Percentiles rank a stretch among this genome's conserved stretches.
phyloP scores from a whole-genome alignment of 2,888 invertebrate species.

The Eupithecia dodoneata region DNA sequence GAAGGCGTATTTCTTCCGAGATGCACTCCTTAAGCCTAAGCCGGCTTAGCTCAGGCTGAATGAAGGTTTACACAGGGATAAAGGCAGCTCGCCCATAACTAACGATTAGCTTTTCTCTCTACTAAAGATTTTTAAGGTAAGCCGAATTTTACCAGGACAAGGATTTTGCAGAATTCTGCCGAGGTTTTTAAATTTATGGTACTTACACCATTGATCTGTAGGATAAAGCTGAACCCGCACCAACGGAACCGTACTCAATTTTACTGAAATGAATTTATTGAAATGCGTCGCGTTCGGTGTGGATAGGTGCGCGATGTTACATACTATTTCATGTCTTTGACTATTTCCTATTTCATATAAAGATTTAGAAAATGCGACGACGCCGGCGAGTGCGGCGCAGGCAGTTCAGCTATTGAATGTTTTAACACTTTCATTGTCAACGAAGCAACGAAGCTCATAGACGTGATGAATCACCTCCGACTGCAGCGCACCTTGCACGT shows the following conservation, averaged over 20 bases:
- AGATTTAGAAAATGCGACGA: too few relatives aligned
- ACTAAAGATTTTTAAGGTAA: slow-evolving; percentile 23
- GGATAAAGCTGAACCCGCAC: neutral
- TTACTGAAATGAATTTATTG: too few relatives aligned
- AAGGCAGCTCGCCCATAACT: slow-evolving; percentile 46
- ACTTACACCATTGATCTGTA: neutral
- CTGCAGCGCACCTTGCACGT: too few relatives aligned
- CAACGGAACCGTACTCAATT: too few relatives aligned
- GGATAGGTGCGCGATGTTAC: too few relatives aligned
- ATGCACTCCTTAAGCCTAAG: slow-evolving; percentile 43
- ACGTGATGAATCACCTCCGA: too few relatives aligned
- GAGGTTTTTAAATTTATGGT: neutral
- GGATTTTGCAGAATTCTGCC: neutral
- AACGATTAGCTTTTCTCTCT: slow-evolving; percentile 58
- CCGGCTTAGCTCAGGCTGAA: slow-evolving; percentile 62
- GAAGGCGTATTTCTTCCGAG: slow-evolving; percentile 31
- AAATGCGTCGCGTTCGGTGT: too few relatives aligned
- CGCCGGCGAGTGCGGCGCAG: too few relatives aligned
- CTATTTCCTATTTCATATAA: too few relatives aligned
- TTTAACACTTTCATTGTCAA: too few relatives aligned
- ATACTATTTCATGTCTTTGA: too few relatives aligned
- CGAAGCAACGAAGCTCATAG: too few relatives aligned
- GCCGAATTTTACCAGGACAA: neutral
- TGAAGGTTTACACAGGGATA: slow-evolving; percentile 75
- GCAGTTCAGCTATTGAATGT: neutral